Evolutionary conservation across 2,113 vertebrate species (phyloP), one percentile per base, ranked within the genome.

Genomic region (Microtus richardsoni): DNA sequence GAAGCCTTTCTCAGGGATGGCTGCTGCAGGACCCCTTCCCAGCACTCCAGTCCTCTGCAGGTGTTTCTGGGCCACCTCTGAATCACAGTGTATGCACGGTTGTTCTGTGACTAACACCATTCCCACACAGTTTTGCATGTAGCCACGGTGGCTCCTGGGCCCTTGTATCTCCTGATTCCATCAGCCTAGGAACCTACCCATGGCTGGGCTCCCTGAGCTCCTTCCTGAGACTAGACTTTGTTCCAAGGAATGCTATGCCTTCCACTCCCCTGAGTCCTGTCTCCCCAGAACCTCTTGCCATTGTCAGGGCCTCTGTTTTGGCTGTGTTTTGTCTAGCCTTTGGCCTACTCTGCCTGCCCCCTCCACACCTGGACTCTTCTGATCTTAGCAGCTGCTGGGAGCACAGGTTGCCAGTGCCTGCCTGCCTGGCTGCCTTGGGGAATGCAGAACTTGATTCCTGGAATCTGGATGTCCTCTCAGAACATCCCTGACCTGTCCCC

Each of bases 231-330:
- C 33, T 3, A 4, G 47, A 41, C 10, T 41, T 77, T 47, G 36
- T 79, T 47, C 73, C 49, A 24, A 22, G 44, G 71, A n/a, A 74
- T 64, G 41, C 68, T 62, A 0, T 70, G 49, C 21, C 47, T 88
- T 13, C 3, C 28, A 7, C 1, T n/a, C 47, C 22, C 58, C n/a
- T 39, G 26, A 44, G 22, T 22, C 26, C 13, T 33, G 1, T 41
- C 39, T n/a, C 1, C 17, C 33, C 54, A 11, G 33, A 75, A 9
- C n/a, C 47, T 0, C 64, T n/a, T 4, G 3, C 4, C 3, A 5
- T 6, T 13, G 52, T 2, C 49, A 28, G 24, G 11, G 16, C 16
- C 30, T 64, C 74, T 74, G 52, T 33, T 41, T 49, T 44, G 33
- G 58, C 6, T 52, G n/a, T 28, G 70, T 33, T 64, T 39, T 6